phyloP scores from a whole-genome alignment of 1,140 invertebrate species.

The Thaumetopoea pityocampa region DNA sequence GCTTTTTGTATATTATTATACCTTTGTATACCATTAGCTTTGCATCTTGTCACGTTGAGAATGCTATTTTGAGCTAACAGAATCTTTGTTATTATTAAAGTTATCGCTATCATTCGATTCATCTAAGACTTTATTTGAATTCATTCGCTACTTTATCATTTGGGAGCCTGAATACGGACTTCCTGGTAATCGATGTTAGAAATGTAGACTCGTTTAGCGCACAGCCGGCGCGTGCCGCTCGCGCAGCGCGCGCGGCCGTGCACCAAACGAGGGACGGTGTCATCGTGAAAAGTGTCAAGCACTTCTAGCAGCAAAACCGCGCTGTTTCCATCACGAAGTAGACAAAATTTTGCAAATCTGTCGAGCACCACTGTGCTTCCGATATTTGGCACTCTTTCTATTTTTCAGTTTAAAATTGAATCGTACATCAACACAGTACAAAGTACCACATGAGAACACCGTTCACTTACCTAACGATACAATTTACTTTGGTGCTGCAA shows the following conservation, averaged over 20 bases:
- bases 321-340: constrained; percentile 54
- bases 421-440: constrained; percentile 39
- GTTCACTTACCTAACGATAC: constrained; percentile 23
- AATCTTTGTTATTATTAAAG: constrained; percentile 37
- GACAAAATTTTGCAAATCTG: constrained; percentile 61
- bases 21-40: constrained; percentile 44
- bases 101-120: constrained; percentile 32
- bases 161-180: constrained; percentile 54
- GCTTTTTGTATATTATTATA: constrained; percentile 44
- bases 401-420: constrained; percentile 47
- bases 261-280: constrained; percentile 36
- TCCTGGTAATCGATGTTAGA: constrained; percentile 61
- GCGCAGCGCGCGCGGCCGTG: constrained; percentile 9
- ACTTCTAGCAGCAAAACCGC: constrained; percentile 36
- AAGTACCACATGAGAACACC: constrained; percentile 27
- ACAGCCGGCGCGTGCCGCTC: constrained; percentile 3
- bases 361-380: constrained; percentile 70
- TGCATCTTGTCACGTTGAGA: constrained; percentile 48
- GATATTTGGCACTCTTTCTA: constrained; percentile 68
- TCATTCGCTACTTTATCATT: constrained; percentile 68
- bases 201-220: constrained; percentile 39
- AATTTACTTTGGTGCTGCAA: constrained; percentile 29
- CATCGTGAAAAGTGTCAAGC: constrained; percentile 27
- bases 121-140: constrained; percentile 30
- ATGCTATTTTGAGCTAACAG: constrained; percentile 48